Conservation (phyloP, 2,113 vertebrate genomes). For the Gadus chalcogrammus region DNA sequence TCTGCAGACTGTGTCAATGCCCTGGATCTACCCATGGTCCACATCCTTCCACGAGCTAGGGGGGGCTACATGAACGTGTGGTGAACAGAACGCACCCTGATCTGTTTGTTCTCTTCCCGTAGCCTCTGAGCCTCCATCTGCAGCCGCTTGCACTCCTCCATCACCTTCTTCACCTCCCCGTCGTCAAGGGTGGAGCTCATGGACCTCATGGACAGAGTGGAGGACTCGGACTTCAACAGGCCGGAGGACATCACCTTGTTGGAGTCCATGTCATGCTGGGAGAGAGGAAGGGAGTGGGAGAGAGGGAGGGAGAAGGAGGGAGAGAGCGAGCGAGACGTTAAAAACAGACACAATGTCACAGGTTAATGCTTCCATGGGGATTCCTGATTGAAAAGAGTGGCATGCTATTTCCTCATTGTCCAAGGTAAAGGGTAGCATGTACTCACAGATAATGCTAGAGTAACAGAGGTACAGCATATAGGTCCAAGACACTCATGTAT, state of each 20-base stretch:
- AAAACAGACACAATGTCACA: too few species aligned
- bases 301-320: background rate
- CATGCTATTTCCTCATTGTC: too few species aligned
- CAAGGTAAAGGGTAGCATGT: too few species aligned
- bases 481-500: too few species aligned
- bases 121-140: constrained; percentile 94
- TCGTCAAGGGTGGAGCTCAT: constrained; percentile 89
- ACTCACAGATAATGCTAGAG: too few species aligned
- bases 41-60: too few species aligned
- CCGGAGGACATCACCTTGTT: constrained; percentile 89
- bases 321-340: constrained; percentile 20
- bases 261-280: constrained; percentile 92
- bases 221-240: constrained; percentile 90
- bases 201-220: constrained; percentile 81
- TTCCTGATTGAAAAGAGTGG: too few species aligned
- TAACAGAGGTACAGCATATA: too few species aligned
- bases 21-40: too few species aligned
- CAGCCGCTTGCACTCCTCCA: constrained; percentile 96
- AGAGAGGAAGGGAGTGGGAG: background rate
- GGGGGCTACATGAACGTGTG: too few species aligned
- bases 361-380: too few species aligned
- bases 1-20: background rate
- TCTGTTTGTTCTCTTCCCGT: constrained; percentile 95
- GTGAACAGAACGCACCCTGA: constrained; percentile 77
- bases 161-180: constrained; percentile 89